Conservation (phyloP, 2,797 vertebrate species). For the Urosaurus nigricauda region DNA sequence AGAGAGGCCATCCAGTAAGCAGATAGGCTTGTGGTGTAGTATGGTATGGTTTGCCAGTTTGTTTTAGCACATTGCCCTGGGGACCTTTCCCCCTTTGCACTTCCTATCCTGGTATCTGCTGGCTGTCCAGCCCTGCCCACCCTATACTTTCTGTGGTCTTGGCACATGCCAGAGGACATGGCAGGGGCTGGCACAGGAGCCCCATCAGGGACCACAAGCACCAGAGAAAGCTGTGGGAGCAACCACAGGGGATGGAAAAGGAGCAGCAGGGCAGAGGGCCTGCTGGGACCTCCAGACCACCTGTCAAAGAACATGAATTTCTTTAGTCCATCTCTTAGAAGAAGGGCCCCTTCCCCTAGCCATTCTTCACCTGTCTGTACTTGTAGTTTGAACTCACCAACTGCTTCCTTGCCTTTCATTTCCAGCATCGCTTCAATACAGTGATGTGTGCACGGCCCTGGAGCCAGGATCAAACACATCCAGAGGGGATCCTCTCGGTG, state of each 20-base stretch:
- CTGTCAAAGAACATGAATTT: not conserved
- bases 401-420: constrained; percentile 13
- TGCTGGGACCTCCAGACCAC: no score
- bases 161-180: not conserved
- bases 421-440: not conserved
- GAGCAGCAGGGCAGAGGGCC: not conserved
- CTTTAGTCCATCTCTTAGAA: not conserved
- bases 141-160: not conserved
- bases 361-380: not conserved
- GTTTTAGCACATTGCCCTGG: not conserved
- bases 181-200: not conserved
- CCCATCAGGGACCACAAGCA: not conserved
- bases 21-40: no score
- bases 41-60: not conserved
- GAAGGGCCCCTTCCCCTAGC: not conserved
- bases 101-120: not conserved
- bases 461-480: not conserved
- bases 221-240: not conserved
- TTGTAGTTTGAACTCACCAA: not conserved
- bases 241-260: not conserved
- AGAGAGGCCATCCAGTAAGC: not conserved
- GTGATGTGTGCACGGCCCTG: not conserved
- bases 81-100: not conserved
- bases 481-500: not conserved
- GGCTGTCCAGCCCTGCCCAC: not conserved